A percentile compares a stretch with the other conserved stretches of the same genome.
Evolutionary conservation across 2,888 invertebrate genomes (phyloP).

Genomic region (Callyntrura sp.): DNA sequence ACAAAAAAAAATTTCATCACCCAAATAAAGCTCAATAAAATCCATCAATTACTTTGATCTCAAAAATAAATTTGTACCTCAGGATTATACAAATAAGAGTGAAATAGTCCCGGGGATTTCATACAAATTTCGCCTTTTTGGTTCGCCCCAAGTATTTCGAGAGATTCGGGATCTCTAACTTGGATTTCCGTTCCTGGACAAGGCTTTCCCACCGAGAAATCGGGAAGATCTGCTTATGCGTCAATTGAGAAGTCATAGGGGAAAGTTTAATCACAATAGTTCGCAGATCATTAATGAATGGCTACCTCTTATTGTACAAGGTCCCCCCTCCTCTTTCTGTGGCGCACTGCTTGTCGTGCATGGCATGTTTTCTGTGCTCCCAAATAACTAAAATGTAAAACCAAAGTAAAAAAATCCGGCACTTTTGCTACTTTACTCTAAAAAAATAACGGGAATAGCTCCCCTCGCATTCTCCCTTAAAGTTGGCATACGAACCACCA

Average conservation of each 20-base stretch:
- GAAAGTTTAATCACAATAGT: background rate
- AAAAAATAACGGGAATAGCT: no score
- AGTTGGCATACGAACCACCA: conserved; percentile 52
- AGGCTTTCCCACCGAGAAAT: conserved; percentile 67
- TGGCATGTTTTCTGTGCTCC: conserved; percentile 38
- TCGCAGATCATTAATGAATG: no score
- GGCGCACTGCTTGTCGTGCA: conserved; percentile 19
- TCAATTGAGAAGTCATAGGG: background rate
- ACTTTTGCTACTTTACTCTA: no score
- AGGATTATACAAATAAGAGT: conserved; percentile 63
- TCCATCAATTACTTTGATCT: no score
- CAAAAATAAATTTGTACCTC: no score
- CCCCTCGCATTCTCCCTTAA: no score
- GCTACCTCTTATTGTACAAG: conserved; percentile 36
- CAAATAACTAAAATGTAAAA: conserved; percentile 5
- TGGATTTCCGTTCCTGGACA: conserved; percentile 66
- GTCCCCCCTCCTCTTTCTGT: conserved; percentile 17
- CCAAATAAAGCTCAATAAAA: no score
- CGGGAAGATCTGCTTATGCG: conserved; percentile 64
- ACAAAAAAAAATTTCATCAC: no score
- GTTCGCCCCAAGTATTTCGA: conserved; percentile 57
- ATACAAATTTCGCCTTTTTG: conserved; percentile 70
- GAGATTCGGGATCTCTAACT: conserved; percentile 61
- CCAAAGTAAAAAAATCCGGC: background rate
- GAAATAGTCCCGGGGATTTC: conserved; percentile 45